Evolutionary conservation across 1,140 invertebrate species (phyloP).

Genomic region (Dendrolimus kikuchii): DNA sequence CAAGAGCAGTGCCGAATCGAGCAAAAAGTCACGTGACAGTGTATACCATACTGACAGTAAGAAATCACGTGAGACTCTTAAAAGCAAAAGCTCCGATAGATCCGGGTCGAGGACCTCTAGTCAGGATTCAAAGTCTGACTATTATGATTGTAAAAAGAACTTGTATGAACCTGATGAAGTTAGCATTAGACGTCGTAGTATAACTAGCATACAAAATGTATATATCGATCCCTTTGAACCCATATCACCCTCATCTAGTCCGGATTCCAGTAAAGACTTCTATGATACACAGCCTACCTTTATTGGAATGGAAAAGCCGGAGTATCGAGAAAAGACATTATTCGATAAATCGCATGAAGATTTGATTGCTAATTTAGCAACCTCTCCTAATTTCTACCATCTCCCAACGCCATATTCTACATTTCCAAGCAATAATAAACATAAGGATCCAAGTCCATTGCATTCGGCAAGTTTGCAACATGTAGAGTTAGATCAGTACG

Average conservation of each 20-base stretch:
- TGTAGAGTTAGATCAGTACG: conserved; percentile 77
- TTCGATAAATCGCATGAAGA: conserved; percentile 73
- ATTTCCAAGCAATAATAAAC: conserved; percentile 73
- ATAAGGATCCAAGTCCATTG: conserved; percentile 75
- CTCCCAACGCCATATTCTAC: conserved; percentile 76
- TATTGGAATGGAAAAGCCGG: conserved; percentile 55
- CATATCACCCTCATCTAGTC: conserved; percentile 75
- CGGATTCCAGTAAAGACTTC: conserved; percentile 78
- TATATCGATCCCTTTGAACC: conserved; percentile 64
- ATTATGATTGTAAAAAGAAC: conserved; percentile 67
- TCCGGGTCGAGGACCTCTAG: conserved; percentile 75
- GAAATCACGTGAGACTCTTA: conserved; percentile 74
- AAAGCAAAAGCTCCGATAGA: conserved; percentile 73
- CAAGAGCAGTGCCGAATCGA: conserved; percentile 75
- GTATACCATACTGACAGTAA: conserved; percentile 77
- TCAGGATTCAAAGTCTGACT: conserved; percentile 76
- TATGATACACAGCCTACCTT: conserved; percentile 73
- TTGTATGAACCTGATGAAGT: conserved; percentile 56
- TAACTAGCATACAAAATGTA: conserved; percentile 49
- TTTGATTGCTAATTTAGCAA: conserved; percentile 72
- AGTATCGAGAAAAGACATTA: conserved; percentile 57
- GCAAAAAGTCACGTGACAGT: conserved; percentile 75
- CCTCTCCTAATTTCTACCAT: conserved; percentile 75
- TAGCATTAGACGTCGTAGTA: conserved; percentile 42
- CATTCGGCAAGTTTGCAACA: conserved; percentile 78